Evolutionary conservation across 1,140 invertebrate species (phyloP).

Genomic region (Drosophila busckii): DNA sequence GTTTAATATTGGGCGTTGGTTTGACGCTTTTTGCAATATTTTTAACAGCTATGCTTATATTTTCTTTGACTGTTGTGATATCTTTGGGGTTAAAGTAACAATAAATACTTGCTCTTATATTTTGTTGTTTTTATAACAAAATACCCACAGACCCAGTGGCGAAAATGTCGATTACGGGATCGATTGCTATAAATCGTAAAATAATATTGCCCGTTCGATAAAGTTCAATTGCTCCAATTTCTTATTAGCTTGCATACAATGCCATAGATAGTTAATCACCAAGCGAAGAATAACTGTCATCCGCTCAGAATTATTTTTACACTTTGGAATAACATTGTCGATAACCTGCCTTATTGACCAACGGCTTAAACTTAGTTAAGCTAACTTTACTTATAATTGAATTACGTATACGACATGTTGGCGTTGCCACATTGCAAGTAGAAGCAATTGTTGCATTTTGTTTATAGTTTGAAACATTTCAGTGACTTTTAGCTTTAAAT

Average conservation of each 20-base stretch:
- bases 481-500: conserved; percentile 15
- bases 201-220: too few species aligned
- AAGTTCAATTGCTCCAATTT: conserved; percentile 13
- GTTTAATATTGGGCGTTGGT: conserved; percentile 16
- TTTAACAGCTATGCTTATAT: neutral
- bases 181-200: too few species aligned
- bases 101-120: conserved; percentile 27
- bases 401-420: conserved; percentile 9
- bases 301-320: too few species aligned
- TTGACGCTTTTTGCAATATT: conserved; percentile 31
- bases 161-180: too few species aligned
- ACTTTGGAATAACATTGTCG: too few species aligned
- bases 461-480: conserved; percentile 8
- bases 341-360: too few species aligned
- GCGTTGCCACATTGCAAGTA: neutral
- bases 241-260: conserved; percentile 50
- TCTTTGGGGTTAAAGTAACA: conserved; percentile 9
- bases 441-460: conserved; percentile 8
- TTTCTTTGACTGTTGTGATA: neutral
- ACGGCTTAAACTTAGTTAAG: neutral
- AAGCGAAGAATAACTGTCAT: conserved; percentile 24
- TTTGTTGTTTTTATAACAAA: conserved; percentile 2
- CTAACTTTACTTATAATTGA: conserved; percentile 53
- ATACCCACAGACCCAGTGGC: neutral
- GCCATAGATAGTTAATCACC: conserved; percentile 51